phyloP scores from a whole-genome alignment of 2,888 invertebrate species.

The Eledona agricola region DNA sequence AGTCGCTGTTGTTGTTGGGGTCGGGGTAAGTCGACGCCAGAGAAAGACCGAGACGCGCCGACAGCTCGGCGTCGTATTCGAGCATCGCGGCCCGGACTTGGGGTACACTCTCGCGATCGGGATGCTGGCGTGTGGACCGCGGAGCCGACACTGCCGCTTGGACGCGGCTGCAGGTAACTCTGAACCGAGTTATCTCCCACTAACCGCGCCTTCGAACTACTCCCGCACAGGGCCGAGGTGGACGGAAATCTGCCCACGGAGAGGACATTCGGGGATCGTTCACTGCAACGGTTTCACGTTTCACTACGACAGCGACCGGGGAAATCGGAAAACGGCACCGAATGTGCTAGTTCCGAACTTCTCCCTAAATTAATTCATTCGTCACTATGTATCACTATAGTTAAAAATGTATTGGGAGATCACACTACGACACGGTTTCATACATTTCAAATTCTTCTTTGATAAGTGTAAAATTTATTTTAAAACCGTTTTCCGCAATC shows the following conservation, averaged over 20 bases:
- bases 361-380: too few species aligned
- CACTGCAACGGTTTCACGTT: too few species aligned
- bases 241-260: slow-evolving; percentile 6
- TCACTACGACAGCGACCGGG: too few species aligned
- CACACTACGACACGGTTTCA: too few species aligned
- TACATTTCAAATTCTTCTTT: too few species aligned
- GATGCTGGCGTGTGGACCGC: slow-evolving; percentile 44
- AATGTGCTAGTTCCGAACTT: too few species aligned
- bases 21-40: slow-evolving; percentile 52
- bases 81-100: slow-evolving; percentile 47
- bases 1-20: slow-evolving; percentile 59
- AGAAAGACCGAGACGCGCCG: slow-evolving; percentile 56
- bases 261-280: too few species aligned
- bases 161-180: slow-evolving; percentile 10
- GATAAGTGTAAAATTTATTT: too few species aligned
- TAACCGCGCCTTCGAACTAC: slow-evolving; percentile 15
- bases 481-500: too few species aligned
- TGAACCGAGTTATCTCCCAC: slow-evolving; percentile 21
- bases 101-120: slow-evolving; percentile 11
- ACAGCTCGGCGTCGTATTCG: slow-evolving; percentile 57
- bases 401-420: too few species aligned
- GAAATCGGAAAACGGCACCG: too few species aligned
- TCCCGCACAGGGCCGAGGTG: slow-evolving; percentile 22
- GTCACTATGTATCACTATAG: too few species aligned
- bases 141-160: slow-evolving; percentile 41